Conservation (phyloP, 2,888 invertebrate species). For the Ctena decussata region DNA sequence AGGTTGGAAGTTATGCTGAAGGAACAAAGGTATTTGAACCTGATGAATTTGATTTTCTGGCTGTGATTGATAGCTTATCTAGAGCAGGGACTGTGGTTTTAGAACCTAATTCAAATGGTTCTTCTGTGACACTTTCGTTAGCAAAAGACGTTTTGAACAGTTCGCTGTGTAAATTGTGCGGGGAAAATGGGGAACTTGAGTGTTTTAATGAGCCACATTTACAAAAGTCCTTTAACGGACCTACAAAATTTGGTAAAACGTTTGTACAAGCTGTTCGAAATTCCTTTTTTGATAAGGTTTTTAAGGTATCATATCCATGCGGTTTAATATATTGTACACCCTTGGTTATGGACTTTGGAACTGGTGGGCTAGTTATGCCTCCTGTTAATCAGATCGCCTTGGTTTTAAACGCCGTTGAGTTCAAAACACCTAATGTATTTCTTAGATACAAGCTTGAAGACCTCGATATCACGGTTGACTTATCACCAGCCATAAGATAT, state of each 20-base stretch:
- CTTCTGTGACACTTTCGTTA: neutral
- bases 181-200: neutral
- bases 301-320: neutral
- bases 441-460: neutral
- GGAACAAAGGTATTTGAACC: neutral
- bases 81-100: neutral
- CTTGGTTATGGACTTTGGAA: neutral
- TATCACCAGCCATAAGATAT: slow-evolving; percentile 1
- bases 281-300: neutral
- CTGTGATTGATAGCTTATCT: neutral
- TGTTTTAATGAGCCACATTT: neutral
- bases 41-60: slow-evolving; percentile 5
- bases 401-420: neutral
- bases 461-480: neutral
- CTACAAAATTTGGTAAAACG: neutral
- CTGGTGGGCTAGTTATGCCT: neutral
- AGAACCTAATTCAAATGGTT: neutral
- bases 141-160: neutral
- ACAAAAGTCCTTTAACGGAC: neutral
- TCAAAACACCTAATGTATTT: neutral
- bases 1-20: slow-evolving; percentile 3
- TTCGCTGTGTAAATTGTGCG: neutral
- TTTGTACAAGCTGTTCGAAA: neutral
- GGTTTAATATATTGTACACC: neutral
- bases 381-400: neutral